These are phyloP conservation scores for Eulacestoma nigropectus DNA, from an alignment of 2,113 vertebrate species.

Conservation along the genomic window DNA sequence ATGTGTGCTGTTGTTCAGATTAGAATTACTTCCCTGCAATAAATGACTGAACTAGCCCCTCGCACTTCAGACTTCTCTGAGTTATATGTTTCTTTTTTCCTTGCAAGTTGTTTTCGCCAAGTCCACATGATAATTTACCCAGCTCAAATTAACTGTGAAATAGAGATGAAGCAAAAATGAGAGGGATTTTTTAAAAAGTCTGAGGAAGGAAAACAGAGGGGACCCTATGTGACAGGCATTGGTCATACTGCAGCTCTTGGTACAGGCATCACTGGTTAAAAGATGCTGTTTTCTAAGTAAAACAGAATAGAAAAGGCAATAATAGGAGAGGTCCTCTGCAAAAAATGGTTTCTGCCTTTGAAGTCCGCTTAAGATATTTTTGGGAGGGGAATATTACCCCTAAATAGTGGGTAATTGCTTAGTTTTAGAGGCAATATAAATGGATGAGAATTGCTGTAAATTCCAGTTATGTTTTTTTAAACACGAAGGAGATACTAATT, in stretches of 20 bases:
- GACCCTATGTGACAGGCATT: not conserved
- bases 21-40: not conserved
- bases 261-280: not conserved
- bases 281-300: not conserved
- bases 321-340: not conserved
- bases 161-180: not conserved
- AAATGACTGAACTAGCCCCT: not conserved
- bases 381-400: not conserved
- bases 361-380: not conserved
- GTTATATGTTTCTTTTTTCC: not conserved
- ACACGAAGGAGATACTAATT: not conserved
- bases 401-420: not conserved
- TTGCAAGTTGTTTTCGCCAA: not conserved
- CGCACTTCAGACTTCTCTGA: not conserved
- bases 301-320: not conserved
- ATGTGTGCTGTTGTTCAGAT: not conserved
- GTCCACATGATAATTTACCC: not conserved
- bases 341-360: not conserved
- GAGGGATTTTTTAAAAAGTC: not conserved
- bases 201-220: not conserved
- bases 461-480: not conserved
- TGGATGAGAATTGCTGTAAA: not conserved
- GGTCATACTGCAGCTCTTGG: not conserved
- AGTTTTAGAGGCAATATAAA: not conserved
- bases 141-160: not conserved